These are phyloP conservation scores for Drosophila nasuta DNA, from an alignment of 1,140 invertebrate genomes.

Conservation along the genomic window DNA sequence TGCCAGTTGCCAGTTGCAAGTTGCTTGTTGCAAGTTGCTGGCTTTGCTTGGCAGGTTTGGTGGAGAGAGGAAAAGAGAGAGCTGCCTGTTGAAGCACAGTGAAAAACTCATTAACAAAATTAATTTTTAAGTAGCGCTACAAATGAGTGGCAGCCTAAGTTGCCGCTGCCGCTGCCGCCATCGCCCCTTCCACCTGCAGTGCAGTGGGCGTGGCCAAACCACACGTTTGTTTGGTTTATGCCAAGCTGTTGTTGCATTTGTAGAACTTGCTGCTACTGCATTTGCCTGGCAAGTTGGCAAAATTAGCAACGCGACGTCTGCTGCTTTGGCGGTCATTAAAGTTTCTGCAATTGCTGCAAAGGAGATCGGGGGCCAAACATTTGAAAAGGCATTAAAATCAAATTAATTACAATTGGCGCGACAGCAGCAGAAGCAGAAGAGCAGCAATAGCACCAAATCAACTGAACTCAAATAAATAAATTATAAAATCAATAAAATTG, in stretches of 20 bases:
- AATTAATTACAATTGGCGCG: conserved; percentile 77
- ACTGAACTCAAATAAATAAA: conserved; percentile 70
- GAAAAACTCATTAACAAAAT: conserved; percentile 83
- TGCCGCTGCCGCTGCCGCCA: conserved; percentile 28
- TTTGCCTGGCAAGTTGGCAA: conserved; percentile 71
- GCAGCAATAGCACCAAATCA: conserved; percentile 30
- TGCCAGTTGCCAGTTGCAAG: conserved; percentile 37
- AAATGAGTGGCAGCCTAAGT: conserved; percentile 76
- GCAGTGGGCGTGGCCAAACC: conserved; percentile 58
- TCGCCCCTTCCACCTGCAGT: neutral
- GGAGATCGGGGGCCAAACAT: conserved; percentile 37
- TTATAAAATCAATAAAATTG: conserved; percentile 79
- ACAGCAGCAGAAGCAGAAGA: conserved; percentile 40
- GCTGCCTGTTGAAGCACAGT: conserved; percentile 44
- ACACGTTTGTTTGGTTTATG: conserved; percentile 50
- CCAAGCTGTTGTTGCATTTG: conserved; percentile 18
- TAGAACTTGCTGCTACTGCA: conserved; percentile 39
- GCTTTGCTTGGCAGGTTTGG: conserved; percentile 40
- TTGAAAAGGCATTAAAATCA: conserved; percentile 82
- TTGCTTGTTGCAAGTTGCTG: conserved; percentile 11
- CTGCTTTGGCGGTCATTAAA: conserved; percentile 65
- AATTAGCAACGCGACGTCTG: conserved; percentile 71
- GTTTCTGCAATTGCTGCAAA: conserved; percentile 56
- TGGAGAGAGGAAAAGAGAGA: conserved; percentile 11
- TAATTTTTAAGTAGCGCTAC: conserved; percentile 81